A percentile compares a stretch with the other conserved stretches of the same genome.
Evolutionary conservation across 2,888 invertebrate species (phyloP).

Genomic region (Epinotia ramella): DNA sequence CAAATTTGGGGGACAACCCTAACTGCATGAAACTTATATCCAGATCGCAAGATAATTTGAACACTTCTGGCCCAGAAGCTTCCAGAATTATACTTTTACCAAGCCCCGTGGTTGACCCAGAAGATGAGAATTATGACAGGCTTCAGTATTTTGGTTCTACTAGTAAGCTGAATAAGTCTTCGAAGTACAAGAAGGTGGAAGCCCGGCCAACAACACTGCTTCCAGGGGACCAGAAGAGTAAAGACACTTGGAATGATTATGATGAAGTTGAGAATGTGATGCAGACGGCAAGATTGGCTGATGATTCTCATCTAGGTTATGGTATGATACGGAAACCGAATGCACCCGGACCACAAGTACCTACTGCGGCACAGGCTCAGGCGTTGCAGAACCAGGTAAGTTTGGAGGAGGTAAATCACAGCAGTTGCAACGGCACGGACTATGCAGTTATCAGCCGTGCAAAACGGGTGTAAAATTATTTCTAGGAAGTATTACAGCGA

Average conservation of each 20-base stretch:
- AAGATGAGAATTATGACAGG: constrained; percentile 90
- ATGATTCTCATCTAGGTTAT: constrained; percentile 93
- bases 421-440: constrained; percentile 90
- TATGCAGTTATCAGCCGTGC: constrained; percentile 94
- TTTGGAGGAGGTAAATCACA: constrained; percentile 86
- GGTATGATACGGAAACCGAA: constrained; percentile 90
- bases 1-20: constrained; percentile 77
- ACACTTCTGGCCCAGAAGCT: constrained; percentile 77
- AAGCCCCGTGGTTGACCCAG: constrained; percentile 78
- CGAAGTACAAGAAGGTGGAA: constrained; percentile 89
- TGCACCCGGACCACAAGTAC: constrained; percentile 82
- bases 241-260: constrained; percentile 89
- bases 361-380: constrained; percentile 80
- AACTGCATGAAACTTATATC: constrained; percentile 81
- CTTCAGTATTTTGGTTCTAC: constrained; percentile 93
- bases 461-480: constrained; percentile 88
- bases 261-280: constrained; percentile 90
- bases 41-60: constrained; percentile 80
- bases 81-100: constrained; percentile 85
- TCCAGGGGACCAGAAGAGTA: constrained; percentile 73
- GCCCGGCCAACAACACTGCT: constrained; percentile 85
- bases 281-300: constrained; percentile 89
- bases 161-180: constrained; percentile 87
- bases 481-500: constrained; percentile 45
- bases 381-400: constrained; percentile 77